phyloP scores from a whole-genome alignment of 2,797 vertebrate genomes.

The Lithobates pipiens region DNA sequence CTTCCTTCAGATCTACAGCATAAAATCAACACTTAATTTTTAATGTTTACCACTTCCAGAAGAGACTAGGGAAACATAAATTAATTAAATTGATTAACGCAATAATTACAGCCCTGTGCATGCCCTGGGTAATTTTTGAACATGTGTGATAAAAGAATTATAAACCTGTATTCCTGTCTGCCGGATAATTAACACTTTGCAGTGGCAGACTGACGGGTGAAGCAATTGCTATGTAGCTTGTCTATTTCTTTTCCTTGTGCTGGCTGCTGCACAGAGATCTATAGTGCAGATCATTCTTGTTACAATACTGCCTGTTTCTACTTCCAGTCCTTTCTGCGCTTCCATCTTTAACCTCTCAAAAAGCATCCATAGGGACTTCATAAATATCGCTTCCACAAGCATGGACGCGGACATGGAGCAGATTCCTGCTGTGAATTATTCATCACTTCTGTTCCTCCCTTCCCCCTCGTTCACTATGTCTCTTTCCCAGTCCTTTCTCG shows the following conservation, averaged over 20 bases:
- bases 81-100: conserved; percentile 34
- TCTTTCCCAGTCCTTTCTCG: not conserved
- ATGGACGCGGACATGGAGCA: conserved; percentile 53
- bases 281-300: conserved; percentile 12
- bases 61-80: conserved; percentile 12
- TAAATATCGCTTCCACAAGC: conserved; percentile 58
- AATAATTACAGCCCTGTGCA: not conserved
- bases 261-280: not conserved
- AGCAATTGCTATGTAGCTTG: not conserved
- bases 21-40: not conserved
- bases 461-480: not conserved
- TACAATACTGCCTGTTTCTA: not conserved
- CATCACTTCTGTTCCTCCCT: conserved; percentile 36
- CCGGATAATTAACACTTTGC: conserved; percentile 13
- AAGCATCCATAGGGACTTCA: conserved; percentile 58
- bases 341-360: conserved; percentile 56
- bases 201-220: not conserved
- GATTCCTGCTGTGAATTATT: conserved; percentile 56
- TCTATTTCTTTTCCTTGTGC: not conserved
- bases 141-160: not conserved
- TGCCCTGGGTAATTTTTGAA: not conserved
- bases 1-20: not conserved
- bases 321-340: conserved; percentile 26
- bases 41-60: conserved; percentile 7
- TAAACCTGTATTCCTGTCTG: not conserved